Conservation (phyloP, 2,113 vertebrate genomes). For the Lagenorhynchus albirostris region DNA sequence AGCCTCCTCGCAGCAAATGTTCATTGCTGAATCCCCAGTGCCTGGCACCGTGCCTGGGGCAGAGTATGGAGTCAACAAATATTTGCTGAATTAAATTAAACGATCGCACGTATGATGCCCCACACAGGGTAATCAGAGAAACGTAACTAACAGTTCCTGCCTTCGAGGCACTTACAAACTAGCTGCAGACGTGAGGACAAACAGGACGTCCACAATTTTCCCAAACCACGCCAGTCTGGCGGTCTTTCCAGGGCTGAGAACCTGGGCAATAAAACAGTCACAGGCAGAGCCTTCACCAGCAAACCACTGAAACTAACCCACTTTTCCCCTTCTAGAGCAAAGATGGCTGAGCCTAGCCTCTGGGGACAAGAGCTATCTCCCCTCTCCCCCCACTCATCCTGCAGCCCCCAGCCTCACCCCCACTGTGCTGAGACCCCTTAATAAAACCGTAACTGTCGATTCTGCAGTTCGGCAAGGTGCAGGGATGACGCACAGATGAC, state of each 20-base stretch:
- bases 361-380: neutral
- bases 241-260: neutral
- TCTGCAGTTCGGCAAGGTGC: neutral
- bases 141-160: neutral
- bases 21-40: neutral
- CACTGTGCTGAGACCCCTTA: neutral
- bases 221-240: neutral
- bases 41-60: neutral
- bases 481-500: neutral
- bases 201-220: neutral
- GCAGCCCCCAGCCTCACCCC: too few species aligned
- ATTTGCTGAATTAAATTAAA: constrained; percentile 24
- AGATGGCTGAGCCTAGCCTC: neutral
- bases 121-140: neutral
- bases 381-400: neutral
- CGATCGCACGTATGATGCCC: neutral
- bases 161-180: neutral
- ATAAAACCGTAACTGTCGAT: neutral
- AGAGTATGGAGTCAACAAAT: neutral
- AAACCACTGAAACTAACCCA: neutral
- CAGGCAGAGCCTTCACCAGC: neutral
- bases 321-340: neutral
- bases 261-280: neutral
- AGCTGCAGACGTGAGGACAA: neutral
- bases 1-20: neutral